phyloP scores from a whole-genome alignment of 2,888 invertebrate species.

The Ypsolopha sequella region DNA sequence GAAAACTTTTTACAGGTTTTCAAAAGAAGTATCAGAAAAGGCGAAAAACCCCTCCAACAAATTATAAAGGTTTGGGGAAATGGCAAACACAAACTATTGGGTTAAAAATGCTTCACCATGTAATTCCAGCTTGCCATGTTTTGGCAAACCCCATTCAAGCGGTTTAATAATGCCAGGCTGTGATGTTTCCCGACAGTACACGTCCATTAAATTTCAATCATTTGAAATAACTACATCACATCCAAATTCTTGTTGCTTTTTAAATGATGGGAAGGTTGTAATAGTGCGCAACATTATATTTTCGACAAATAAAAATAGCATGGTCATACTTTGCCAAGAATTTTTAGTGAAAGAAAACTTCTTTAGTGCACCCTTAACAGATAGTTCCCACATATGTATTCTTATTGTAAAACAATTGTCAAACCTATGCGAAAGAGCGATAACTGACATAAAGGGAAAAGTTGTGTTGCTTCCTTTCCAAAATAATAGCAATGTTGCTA shows the following conservation, averaged over 20 bases:
- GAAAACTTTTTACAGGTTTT: conserved; percentile 10
- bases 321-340: conserved; percentile 6
- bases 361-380: conserved; percentile 5
- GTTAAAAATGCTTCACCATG: conserved; percentile 1
- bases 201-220: conserved; percentile 1
- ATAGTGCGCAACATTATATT: conserved; percentile 1
- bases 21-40: conserved; percentile 24
- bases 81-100: conserved; percentile 3
- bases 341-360: conserved; percentile 9
- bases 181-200: background rate
- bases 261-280: conserved; percentile 4
- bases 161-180: too few relatives aligned
- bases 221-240: conserved; percentile 7
- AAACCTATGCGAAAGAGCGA: background rate
- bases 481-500: conserved; percentile 4
- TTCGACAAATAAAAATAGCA: conserved; percentile 1
- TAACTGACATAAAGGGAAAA: background rate
- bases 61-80: conserved; percentile 9
- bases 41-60: conserved; percentile 27
- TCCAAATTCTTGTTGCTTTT: conserved; percentile 1
- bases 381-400: conserved; percentile 8
- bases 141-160: too few relatives aligned
- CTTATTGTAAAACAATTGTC: background rate
- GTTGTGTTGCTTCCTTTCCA: background rate
- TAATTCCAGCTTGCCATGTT: background rate